These are phyloP conservation scores for Bos indicus DNA, from an alignment of 2,113 vertebrate species.

Conservation along the genomic window DNA sequence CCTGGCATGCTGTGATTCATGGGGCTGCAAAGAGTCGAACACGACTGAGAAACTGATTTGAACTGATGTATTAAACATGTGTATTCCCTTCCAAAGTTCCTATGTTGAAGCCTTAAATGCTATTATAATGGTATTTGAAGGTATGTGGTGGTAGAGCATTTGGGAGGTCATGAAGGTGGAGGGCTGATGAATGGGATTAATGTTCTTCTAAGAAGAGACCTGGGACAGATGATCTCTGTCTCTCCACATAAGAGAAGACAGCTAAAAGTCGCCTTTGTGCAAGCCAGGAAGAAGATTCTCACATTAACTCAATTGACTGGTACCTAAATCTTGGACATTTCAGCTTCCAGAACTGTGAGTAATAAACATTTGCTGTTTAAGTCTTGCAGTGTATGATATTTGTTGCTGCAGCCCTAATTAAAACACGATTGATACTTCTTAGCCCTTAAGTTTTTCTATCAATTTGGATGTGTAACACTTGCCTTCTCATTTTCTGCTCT, in stretches of 20 bases:
- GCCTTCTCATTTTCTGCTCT: background rate
- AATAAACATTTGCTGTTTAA: background rate
- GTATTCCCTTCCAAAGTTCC: background rate
- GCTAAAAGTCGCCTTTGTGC: background rate
- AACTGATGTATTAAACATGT: background rate
- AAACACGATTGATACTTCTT: background rate
- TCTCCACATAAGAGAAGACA: background rate
- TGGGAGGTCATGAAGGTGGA: background rate
- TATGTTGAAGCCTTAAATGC: background rate
- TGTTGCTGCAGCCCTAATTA: background rate
- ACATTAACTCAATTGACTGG: background rate
- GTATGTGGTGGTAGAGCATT: background rate
- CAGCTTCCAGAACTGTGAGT: background rate
- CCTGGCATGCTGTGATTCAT: no score
- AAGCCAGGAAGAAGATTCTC: background rate
- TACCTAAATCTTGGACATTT: background rate
- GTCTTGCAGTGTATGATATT: background rate
- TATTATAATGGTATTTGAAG: background rate
- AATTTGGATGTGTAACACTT: background rate
- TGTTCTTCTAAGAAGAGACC: background rate
- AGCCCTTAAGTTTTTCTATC: background rate
- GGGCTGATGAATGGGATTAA: background rate
- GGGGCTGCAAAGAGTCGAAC: no score
- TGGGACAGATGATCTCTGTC: background rate
- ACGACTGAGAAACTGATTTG: no score